Conservation (phyloP, 92 coral and sea anemone genomes). For the Palythoa heliodiscus region DNA sequence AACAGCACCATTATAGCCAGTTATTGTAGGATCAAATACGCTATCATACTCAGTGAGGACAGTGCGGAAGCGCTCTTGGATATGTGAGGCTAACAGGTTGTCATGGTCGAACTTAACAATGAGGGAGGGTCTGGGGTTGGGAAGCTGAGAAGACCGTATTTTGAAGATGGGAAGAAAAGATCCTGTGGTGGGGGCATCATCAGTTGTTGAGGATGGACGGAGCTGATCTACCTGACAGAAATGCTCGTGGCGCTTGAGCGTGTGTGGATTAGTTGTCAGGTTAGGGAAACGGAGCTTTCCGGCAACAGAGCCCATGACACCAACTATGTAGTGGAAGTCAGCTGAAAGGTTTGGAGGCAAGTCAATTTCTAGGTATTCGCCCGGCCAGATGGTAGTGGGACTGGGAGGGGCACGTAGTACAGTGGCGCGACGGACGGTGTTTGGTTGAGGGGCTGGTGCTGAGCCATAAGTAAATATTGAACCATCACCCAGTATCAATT, state of each 20-base stretch:
- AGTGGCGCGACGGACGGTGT: conserved; percentile 41
- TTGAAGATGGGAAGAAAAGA: conserved; percentile 9
- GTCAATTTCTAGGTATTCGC: conserved; percentile 39
- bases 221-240: conserved; percentile 30
- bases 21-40: conserved; percentile 37
- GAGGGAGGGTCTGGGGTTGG: background rate
- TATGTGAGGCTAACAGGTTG: conserved; percentile 27
- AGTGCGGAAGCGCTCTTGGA: conserved; percentile 28
- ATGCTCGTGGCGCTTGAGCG: conserved; percentile 46
- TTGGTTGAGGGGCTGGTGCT: background rate
- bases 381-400: conserved; percentile 57
- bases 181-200: background rate
- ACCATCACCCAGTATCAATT: conserved; percentile 47
- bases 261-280: conserved; percentile 24
- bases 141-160: background rate
- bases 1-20: conserved; percentile 33
- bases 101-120: conserved; percentile 5
- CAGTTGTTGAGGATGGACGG: background rate
- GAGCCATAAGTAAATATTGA: conserved; percentile 42
- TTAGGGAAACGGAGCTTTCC: conserved; percentile 39
- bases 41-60: conserved; percentile 1
- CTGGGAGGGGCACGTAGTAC: conserved; percentile 50
- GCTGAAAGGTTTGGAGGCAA: conserved; percentile 30
- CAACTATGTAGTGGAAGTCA: background rate
- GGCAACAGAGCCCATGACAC: conserved; percentile 24